Evolutionary conservation across 2,797 vertebrate species (phyloP).

Genomic region (Danio albolineatus): DNA sequence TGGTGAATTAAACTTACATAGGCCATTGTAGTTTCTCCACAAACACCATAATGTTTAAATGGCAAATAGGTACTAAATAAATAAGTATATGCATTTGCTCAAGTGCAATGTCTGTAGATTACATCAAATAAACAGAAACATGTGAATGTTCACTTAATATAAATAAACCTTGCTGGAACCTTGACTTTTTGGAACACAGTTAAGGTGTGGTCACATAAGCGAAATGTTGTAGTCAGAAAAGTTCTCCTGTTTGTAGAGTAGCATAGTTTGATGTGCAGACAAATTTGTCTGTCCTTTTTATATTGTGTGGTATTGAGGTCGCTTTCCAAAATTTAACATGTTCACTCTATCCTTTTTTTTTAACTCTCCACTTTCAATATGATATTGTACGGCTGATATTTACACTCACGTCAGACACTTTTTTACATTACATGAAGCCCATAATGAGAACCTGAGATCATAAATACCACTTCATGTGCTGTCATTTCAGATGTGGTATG

Average conservation of each 20-base stretch:
- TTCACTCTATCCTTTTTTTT: no score
- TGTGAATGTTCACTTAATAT: not conserved
- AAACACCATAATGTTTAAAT: conserved; percentile 36
- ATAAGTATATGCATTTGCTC: conserved; percentile 55
- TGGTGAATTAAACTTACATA: conserved; percentile 10
- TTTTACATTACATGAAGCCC: no score
- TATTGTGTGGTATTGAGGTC: no score
- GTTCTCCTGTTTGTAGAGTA: not conserved
- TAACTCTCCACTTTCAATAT: no score
- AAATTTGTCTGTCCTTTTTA: no score
- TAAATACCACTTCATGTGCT: no score
- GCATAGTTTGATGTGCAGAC: no score
- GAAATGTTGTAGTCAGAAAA: not conserved
- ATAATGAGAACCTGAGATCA: no score
- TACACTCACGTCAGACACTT: no score
- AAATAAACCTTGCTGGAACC: not conserved
- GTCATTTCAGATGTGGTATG: no score
- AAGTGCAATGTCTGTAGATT: conserved; percentile 47
- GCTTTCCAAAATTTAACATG: no score
- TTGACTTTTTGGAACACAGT: not conserved
- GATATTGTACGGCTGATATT: no score
- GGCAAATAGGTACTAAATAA: conserved; percentile 35
- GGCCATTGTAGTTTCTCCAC: conserved; percentile 6
- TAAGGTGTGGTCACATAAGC: not conserved
- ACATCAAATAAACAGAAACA: not conserved